Conservation (phyloP, 2,888 invertebrate genomes). For the Coremacera marginata region DNA sequence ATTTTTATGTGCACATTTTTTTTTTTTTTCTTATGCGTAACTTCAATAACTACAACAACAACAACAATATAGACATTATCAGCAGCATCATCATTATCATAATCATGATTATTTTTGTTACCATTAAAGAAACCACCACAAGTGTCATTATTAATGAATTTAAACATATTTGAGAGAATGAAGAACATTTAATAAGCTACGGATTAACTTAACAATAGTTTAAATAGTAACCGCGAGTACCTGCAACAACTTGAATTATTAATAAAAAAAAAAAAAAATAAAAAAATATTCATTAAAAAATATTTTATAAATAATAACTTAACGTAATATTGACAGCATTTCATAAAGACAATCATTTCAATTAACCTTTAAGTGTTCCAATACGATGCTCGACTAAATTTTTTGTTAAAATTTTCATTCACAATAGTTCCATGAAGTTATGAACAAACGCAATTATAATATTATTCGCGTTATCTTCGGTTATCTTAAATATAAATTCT, state of each 20-base stretch:
- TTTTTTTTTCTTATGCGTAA: too few relatives aligned
- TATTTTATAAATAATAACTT: background rate
- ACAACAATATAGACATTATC: background rate
- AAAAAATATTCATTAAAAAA: background rate
- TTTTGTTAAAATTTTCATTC: too few relatives aligned
- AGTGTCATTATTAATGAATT: slow-evolving; percentile 51
- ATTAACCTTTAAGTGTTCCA: background rate
- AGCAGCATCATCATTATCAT: background rate
- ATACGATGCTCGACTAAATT: too few relatives aligned
- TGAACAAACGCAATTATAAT: too few relatives aligned
- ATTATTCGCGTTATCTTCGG: too few relatives aligned
- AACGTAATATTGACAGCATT: too few relatives aligned
- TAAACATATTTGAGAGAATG: slow-evolving; percentile 39
- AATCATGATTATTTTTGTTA: too few relatives aligned
- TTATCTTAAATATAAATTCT: too few relatives aligned
- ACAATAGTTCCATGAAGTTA: too few relatives aligned
- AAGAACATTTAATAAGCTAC: slow-evolving; percentile 53
- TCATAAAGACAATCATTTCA: too few relatives aligned
- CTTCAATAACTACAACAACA: too few relatives aligned
- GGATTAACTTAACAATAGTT: slow-evolving; percentile 57
- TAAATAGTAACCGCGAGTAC: slow-evolving; percentile 69
- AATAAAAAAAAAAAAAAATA: background rate
- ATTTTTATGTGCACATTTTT: too few relatives aligned
- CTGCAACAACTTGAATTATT: slow-evolving; percentile 49
- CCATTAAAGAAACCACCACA: slow-evolving; percentile 42